Evolutionary conservation across 2,888 invertebrate genomes (phyloP).

Genomic region (Heliconius ismenius): DNA sequence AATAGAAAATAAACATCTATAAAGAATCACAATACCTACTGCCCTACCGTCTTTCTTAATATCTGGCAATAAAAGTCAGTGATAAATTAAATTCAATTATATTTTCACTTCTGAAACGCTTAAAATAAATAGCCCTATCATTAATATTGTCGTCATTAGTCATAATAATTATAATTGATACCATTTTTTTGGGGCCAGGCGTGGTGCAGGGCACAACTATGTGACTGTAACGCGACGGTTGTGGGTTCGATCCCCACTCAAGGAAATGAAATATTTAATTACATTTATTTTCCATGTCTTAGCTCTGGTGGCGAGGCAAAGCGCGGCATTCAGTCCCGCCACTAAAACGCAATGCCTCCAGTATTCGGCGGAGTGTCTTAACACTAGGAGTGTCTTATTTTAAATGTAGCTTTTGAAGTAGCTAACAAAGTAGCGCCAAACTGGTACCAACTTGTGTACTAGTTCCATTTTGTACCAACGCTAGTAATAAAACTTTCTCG

Average conservation of each 20-base stretch:
- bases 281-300: too few species aligned
- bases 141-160: conserved; percentile 3
- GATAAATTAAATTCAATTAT: conserved; percentile 17
- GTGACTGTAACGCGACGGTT: too few species aligned
- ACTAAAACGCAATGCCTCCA: too few species aligned
- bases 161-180: conserved; percentile 22
- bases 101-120: conserved; percentile 2
- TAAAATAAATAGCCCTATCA: conserved; percentile 1
- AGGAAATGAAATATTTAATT: too few species aligned
- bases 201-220: too few species aligned
- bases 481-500: conserved; percentile 3
- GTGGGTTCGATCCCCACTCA: too few species aligned
- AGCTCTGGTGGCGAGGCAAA: too few species aligned
- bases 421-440: not conserved
- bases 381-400: not conserved
- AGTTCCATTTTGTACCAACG: not conserved
- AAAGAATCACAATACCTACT: not conserved
- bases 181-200: too few species aligned
- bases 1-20: not conserved
- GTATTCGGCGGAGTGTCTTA: too few species aligned
- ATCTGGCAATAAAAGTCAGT: conserved; percentile 12
- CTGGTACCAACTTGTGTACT: not conserved
- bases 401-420: not conserved
- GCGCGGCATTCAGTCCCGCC: too few species aligned
- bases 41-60: conserved; percentile 1